phyloP scores from a whole-genome alignment of 2,888 invertebrate genomes.

The Mesodorylaimus sp. region DNA sequence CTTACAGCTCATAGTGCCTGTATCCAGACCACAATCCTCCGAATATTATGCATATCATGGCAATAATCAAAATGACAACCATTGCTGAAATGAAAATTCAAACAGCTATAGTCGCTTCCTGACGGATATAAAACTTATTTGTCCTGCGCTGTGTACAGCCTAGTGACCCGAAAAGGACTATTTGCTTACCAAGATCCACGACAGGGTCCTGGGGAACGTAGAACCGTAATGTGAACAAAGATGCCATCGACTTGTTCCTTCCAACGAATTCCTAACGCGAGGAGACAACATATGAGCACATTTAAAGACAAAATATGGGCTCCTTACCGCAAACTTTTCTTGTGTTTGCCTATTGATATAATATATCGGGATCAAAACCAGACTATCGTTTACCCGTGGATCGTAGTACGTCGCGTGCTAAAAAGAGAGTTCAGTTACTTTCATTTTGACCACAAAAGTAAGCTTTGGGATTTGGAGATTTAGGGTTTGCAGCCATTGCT shows the following conservation, averaged over 20 bases:
- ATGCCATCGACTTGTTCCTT: no score
- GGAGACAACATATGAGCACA: not conserved
- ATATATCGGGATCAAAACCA: not conserved
- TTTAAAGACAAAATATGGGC: not conserved
- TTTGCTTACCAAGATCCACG: no score
- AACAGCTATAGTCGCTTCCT: not conserved
- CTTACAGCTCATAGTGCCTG: not conserved
- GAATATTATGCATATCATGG: conserved; percentile 20
- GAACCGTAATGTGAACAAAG: no score
- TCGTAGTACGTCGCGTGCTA: not conserved
- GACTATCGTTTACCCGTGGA: not conserved
- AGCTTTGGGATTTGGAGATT: no score
- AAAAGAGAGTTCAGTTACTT: no score
- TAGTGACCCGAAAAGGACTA: no score
- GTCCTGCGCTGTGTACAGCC: no score
- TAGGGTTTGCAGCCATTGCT: no score
- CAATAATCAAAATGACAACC: conserved; percentile 20
- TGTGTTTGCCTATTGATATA: not conserved
- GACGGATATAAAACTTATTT: not conserved
- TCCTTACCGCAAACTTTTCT: not conserved
- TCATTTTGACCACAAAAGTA: no score
- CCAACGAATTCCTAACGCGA: no score
- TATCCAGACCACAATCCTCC: conserved; percentile 20
- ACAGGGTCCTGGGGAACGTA: no score
- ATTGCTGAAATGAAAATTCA: conserved; percentile 12